Conservation (phyloP, 2,113 vertebrate species). For the Struthidea cinerea region DNA sequence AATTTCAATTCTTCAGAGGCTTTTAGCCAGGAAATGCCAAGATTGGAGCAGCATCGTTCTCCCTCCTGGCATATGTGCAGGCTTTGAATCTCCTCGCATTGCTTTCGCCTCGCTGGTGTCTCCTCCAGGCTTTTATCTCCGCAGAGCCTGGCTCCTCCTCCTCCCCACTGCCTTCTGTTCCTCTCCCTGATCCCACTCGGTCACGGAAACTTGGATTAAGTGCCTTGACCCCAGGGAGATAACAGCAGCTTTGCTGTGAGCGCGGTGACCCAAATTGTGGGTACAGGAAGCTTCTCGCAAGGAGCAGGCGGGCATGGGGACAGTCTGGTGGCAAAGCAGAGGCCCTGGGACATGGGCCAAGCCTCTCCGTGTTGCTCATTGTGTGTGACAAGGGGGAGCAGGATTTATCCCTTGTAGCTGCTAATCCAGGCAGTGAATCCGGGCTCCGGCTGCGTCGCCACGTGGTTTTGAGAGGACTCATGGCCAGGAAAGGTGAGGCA, state of each 20-base stretch:
- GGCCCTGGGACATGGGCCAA: neutral
- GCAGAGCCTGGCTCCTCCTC: neutral
- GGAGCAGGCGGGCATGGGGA: neutral
- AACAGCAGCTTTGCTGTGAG: neutral
- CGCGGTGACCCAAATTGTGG: neutral
- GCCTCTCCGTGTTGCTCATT: neutral
- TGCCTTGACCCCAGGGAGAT: neutral
- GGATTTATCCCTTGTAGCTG: neutral
- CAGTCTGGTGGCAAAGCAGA: neutral
- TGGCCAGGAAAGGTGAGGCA: neutral
- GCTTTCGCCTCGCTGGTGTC: neutral
- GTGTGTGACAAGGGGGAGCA: neutral
- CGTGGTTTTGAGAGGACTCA: neutral
- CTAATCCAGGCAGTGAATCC: neutral
- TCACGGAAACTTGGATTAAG: constrained; percentile 33
- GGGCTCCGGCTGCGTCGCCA: rapidly evolving
- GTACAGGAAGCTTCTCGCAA: neutral
- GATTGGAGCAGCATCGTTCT: neutral
- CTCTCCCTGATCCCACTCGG: neutral
- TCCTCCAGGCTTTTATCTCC: neutral
- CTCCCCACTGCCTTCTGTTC: neutral
- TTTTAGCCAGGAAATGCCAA: neutral
- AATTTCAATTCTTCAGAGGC: neutral
- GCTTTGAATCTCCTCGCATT: neutral
- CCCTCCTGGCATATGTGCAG: neutral